Evolutionary conservation across 2,113 vertebrate genomes (phyloP).

Genomic region (Hemicordylus capensis): DNA sequence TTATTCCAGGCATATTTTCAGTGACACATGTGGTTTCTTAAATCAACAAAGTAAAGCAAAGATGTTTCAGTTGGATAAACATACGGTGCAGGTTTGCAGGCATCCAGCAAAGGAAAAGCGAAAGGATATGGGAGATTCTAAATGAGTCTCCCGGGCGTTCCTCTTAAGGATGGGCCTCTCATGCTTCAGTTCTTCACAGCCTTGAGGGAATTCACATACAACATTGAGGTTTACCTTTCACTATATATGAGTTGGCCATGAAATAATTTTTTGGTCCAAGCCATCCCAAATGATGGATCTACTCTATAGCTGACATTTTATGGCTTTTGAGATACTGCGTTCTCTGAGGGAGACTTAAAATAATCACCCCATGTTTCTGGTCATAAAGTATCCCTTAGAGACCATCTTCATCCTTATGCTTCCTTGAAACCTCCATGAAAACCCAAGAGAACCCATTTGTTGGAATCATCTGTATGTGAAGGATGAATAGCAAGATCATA

Average conservation of each 20-base stretch:
- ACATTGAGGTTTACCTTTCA: not conserved
- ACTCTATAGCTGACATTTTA: not conserved
- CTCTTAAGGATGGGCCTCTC: not conserved
- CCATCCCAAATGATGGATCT: not conserved
- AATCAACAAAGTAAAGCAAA: constrained; percentile 12
- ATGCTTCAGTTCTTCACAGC: not conserved
- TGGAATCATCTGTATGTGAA: not conserved
- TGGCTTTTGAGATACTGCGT: not conserved
- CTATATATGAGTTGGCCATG: not conserved
- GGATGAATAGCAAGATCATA: not conserved
- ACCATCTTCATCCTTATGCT: not conserved
- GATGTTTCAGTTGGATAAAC: constrained; percentile 3
- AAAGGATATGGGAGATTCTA: constrained; percentile 15
- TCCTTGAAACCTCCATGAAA: not conserved
- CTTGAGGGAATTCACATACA: constrained; percentile 1
- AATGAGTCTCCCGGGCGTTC: not conserved
- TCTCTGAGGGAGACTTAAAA: not conserved
- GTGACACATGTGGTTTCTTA: constrained; percentile 39
- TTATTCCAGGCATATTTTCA: constrained; percentile 34
- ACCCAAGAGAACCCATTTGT: not conserved
- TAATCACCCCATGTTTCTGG: not conserved
- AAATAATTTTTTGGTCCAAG: not conserved
- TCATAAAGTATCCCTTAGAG: not conserved
- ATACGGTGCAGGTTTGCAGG: not conserved
- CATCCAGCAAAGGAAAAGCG: constrained; percentile 35